Percentiles rank a stretch among this genome's conserved stretches.
Conservation (phyloP, 2,888 invertebrate species). For the Lathronympha strigana region DNA sequence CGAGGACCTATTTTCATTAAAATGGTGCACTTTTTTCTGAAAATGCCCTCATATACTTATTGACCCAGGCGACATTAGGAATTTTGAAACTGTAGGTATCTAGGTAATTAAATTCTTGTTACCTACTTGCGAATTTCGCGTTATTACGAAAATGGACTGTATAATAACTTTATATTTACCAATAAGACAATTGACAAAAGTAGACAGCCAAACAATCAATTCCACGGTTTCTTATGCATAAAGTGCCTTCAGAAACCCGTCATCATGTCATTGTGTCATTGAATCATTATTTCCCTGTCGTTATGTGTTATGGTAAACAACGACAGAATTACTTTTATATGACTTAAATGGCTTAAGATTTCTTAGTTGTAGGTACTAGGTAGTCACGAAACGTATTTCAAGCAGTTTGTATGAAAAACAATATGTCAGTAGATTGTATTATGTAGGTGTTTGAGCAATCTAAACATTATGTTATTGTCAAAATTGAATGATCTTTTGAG, state of each 20-base stretch:
- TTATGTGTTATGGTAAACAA: slow-evolving; percentile 10
- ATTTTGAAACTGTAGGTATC: too few species aligned
- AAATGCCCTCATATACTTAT: too few species aligned
- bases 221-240: slow-evolving; percentile 3
- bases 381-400: slow-evolving; percentile 8
- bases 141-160: background rate
- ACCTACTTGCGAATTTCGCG: too few species aligned
- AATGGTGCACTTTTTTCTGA: too few species aligned
- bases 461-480: background rate
- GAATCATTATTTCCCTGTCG: slow-evolving; percentile 19
- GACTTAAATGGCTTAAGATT: background rate
- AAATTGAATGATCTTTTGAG: background rate
- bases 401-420: slow-evolving; percentile 2
- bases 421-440: background rate
- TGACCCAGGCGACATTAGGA: too few species aligned
- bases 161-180: background rate
- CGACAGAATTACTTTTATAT: slow-evolving; percentile 15
- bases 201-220: background rate
- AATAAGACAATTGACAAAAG: background rate
- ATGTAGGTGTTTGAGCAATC: background rate
- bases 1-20: too few species aligned
- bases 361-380: background rate
- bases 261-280: slow-evolving; percentile 30
- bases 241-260: slow-evolving; percentile 24
- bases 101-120: too few species aligned